Evolutionary conservation across 2,888 invertebrate genomes (phyloP), one percentile per base, ranked within the genome.

Genomic region (Petrophora chlorosata): DNA sequence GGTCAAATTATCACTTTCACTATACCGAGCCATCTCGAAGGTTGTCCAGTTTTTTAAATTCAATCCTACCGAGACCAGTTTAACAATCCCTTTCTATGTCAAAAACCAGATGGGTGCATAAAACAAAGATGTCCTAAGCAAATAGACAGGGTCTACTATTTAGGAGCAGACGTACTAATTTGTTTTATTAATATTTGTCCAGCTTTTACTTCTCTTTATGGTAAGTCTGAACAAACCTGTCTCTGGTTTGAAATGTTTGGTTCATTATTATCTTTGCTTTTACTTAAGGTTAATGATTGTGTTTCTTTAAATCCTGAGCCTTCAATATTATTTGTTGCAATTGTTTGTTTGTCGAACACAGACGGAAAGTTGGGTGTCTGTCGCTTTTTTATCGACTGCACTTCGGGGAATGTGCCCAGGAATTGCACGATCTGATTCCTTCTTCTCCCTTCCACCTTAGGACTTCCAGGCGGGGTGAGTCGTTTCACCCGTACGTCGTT

Each of bases 121-220:
- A 67, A 62, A 67, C 66, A 68, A 70, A 62, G 62, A 39, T 43
- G 53, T 53, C 66, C 65, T 65, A 67, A 70, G 59, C 58, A 67
- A 70, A 67, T 61, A 43, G 30, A 53, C 56, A 47, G 55, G 45
- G 8, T 39, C 38, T 33, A 53, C 44, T 47, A 56, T 53, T 50
- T 52, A 5, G 53, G 34, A 50, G 51, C 34, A 53, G 49, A 67
- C 65, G 52, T 60, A 75, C 78, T 80, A 81, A 82, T 82, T 80
- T 74, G 65, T 68, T 73, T 60, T 56, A 59, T 65, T 65, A 75
- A 73, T 81, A 79, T 82, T 82, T 75, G 67, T 52, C 61, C 67
- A 74, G 75, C 75, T 79, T 76, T 76, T 74, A 72, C 68, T 53
- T 59, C 49, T 53, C 26, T 50, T 34, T 41, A 49, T 19, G 39